Base-by-base conservation (phyloP, 2,888 invertebrate genomes). In the Dynastes maya region DNA sequence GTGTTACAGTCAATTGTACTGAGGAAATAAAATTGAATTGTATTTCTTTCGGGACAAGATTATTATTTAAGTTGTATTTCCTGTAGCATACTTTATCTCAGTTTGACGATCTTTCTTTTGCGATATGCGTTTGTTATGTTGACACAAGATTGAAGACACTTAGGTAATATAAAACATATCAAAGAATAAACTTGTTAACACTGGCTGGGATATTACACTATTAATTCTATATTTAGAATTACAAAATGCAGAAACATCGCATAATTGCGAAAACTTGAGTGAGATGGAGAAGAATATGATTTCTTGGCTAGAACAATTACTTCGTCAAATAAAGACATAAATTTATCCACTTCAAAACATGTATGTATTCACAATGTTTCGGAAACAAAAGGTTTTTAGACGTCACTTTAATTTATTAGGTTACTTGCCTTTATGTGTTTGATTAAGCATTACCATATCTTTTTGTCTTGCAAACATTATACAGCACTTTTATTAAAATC, bases 311-410 rank as follows among this genome's bases (percentile, higher is more conserved):
- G 27, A n/a, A 8, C n/a, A 58, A 58, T 22, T 58, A 22, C 55
- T 22, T 22, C 55, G 16, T 2, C 22, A 58, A 22, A 58, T 22
- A 58, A 22, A 58, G 55, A 8, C 8, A 58, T 58, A 58, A 58
- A 58, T 58, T 58, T 58, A 58, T 58, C 22, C 22, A 9, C 2
- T 22, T 8, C 22, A 58, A 16, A 58, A 58, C 3, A 58, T 22
- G 45, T 8, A 11, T 45, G 45, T 45, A 11, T 45, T 45, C 11
- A 11, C 8, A 58, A 22, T 58, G 22, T 58, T 58, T 58, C 55
- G 55, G 55, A 58, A 58, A 58, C 55, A 58, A 58, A 58, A 58
- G 22, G 8, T 58, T 58, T 58, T 58, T 58, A 1, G 16, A n/a
- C 27, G 8, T 8, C 8, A 5, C 5, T 58, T 58, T 58, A 58